These are phyloP conservation scores for Mus musculus DNA, from an alignment of 2,113 vertebrate genomes.

Conservation along the genomic window DNA sequence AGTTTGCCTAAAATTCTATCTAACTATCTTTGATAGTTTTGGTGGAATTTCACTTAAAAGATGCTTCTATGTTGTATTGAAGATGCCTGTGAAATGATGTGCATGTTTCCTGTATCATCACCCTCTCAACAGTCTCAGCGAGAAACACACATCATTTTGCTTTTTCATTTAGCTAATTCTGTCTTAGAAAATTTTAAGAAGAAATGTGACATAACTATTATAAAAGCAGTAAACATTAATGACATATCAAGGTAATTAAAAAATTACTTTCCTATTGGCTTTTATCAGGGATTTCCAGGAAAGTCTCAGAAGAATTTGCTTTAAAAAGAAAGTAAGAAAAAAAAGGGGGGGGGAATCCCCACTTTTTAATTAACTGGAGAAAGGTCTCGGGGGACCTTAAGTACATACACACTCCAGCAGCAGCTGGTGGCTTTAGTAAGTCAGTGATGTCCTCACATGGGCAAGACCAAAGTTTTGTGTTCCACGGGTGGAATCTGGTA, in stretches of 20 bases:
- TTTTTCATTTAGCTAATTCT: slow-evolving; percentile 55
- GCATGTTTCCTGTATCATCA: background rate
- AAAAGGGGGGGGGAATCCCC: background rate
- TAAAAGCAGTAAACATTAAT: slow-evolving; percentile 78
- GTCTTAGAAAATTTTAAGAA: slow-evolving; percentile 63
- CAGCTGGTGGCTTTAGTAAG: slow-evolving; percentile 53
- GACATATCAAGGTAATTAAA: slow-evolving; percentile 58
- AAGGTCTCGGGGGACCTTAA: slow-evolving; percentile 61
- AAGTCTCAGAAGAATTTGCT: slow-evolving; percentile 79
- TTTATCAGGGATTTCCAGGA: slow-evolving; percentile 73
- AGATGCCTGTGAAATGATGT: background rate
- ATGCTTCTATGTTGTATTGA: background rate
- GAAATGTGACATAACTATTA: slow-evolving; percentile 53
- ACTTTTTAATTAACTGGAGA: slow-evolving; percentile 79
- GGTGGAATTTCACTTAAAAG: slow-evolving; percentile 43
- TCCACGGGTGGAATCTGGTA: background rate
- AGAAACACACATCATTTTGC: background rate
- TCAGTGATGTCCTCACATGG: slow-evolving; percentile 57
- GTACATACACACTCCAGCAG: slow-evolving; percentile 72
- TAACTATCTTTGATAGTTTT: slow-evolving; percentile 42
- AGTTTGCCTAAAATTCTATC: background rate
- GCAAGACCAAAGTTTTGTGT: background rate
- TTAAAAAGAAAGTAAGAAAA: background rate
- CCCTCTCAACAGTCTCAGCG: background rate
- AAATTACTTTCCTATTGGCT: slow-evolving; percentile 59